Evolutionary conservation across 2,888 invertebrate species (phyloP).

Genomic region (Drosophila colorata): DNA sequence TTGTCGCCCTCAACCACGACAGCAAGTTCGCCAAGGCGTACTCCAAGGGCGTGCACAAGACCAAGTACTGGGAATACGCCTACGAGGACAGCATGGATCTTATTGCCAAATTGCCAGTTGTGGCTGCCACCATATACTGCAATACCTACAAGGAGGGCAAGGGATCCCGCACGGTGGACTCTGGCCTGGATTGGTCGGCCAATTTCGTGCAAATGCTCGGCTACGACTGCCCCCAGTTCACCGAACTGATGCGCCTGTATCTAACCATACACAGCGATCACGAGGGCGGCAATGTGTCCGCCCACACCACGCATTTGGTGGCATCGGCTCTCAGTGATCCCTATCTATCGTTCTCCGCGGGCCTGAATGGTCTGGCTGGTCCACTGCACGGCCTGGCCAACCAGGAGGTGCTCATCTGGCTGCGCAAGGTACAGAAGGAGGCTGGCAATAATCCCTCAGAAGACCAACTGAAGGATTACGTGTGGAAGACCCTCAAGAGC

Average conservation of each 20-base stretch:
- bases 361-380: conserved; percentile 94
- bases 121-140: conserved; percentile 94
- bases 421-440: conserved; percentile 94
- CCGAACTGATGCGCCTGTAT: conserved; percentile 94
- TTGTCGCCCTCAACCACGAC: conserved; percentile 93
- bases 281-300: conserved; percentile 96
- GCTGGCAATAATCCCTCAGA: conserved; percentile 95
- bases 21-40: conserved; percentile 94
- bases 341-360: conserved; percentile 93
- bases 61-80: conserved; percentile 91
- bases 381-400: conserved; percentile 96
- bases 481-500: conserved; percentile 96
- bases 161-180: conserved; percentile 91
- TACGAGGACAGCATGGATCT: conserved; percentile 95
- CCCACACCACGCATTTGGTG: conserved; percentile 95
- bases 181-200: conserved; percentile 92
- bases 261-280: conserved; percentile 94
- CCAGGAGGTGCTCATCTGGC: conserved; percentile 97
- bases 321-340: conserved; percentile 95
- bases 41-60: conserved; percentile 88
- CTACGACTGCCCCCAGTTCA: conserved; percentile 89
- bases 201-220: conserved; percentile 94
- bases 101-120: conserved; percentile 94
- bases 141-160: conserved; percentile 90
- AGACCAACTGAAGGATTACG: conserved; percentile 97